Evolutionary conservation across 2,888 invertebrate species (phyloP).

Genomic region (Acronicta alni): DNA sequence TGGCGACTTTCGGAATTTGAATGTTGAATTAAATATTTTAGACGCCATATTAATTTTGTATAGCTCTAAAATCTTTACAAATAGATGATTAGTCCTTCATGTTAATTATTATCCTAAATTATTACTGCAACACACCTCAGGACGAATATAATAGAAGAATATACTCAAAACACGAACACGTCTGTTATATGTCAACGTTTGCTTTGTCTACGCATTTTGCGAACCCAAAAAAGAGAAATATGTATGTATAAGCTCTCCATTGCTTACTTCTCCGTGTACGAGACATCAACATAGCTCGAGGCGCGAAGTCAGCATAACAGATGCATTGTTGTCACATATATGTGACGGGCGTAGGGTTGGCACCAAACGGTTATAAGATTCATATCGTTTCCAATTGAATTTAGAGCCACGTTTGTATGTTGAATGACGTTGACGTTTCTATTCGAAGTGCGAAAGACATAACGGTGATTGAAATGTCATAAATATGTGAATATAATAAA

Average conservation of each 20-base stretch:
- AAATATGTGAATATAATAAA: not conserved
- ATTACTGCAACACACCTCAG: too few species aligned
- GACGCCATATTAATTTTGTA: too few species aligned
- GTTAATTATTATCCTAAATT: too few species aligned
- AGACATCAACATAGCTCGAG: conserved; percentile 38
- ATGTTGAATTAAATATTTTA: too few species aligned
- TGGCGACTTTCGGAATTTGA: too few species aligned
- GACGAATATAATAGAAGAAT: too few species aligned
- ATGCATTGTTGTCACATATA: conserved; percentile 78
- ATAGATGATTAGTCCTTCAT: too few species aligned
- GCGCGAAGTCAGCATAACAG: conserved; percentile 49
- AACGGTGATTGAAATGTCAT: not conserved
- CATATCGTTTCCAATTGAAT: conserved; percentile 40
- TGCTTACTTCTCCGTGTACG: conserved; percentile 15
- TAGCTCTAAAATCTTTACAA: too few species aligned
- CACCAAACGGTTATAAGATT: conserved; percentile 17
- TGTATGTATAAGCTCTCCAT: conserved; percentile 17
- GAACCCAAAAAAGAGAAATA: not conserved
- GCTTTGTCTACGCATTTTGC: too few species aligned
- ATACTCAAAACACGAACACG: too few species aligned
- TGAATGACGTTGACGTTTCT: conserved; percentile 10
- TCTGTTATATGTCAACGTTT: too few species aligned
- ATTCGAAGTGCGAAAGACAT: conserved; percentile 5
- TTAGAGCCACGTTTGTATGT: conserved; percentile 8
- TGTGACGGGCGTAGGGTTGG: conserved; percentile 58